phyloP scores from a whole-genome alignment of 2,797 vertebrate species.

The Lateolabrax maculatus region DNA sequence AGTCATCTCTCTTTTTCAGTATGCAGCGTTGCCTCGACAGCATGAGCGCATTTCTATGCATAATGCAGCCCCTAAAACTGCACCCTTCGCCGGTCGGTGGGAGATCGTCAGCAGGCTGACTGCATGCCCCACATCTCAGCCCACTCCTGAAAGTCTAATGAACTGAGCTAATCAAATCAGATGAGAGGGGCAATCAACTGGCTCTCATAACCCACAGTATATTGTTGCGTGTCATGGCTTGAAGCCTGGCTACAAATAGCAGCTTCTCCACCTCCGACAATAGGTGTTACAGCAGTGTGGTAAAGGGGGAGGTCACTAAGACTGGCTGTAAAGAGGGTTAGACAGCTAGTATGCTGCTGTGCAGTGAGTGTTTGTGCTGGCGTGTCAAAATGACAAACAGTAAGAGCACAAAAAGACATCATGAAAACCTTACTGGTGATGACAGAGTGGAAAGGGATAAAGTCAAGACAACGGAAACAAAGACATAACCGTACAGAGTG shows the following conservation, averaged over 20 bases:
- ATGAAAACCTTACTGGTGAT: constrained; percentile 15
- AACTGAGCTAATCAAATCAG: constrained; percentile 56
- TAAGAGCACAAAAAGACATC: constrained; percentile 26
- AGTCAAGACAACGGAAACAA: constrained; percentile 23
- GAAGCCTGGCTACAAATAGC: constrained; percentile 31
- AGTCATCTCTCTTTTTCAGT: constrained; percentile 49
- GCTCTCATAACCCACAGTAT: constrained; percentile 14
- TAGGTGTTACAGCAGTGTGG: constrained; percentile 28
- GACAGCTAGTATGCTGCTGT: constrained; percentile 8
- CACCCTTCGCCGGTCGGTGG: background rate
- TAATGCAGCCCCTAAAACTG: constrained; percentile 47
- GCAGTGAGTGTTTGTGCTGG: constrained; percentile 3
- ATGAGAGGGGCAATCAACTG: constrained; percentile 23
- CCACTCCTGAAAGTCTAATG: constrained; percentile 53
- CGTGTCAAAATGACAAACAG: constrained; percentile 38
- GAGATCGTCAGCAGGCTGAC: constrained; percentile 34
- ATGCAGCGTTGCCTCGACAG: constrained; percentile 55
- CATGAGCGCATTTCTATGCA: constrained; percentile 34
- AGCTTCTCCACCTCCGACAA: constrained; percentile 27
- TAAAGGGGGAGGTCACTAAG: constrained; percentile 13
- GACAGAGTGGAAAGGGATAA: constrained; percentile 11
- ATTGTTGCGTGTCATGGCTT: background rate
- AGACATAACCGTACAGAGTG: background rate
- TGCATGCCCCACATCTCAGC: constrained; percentile 30
- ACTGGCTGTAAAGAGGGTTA: constrained; percentile 6